These are phyloP conservation scores for Hemicordylus capensis DNA, from an alignment of 2,113 vertebrate genomes.

Conservation along the genomic window DNA sequence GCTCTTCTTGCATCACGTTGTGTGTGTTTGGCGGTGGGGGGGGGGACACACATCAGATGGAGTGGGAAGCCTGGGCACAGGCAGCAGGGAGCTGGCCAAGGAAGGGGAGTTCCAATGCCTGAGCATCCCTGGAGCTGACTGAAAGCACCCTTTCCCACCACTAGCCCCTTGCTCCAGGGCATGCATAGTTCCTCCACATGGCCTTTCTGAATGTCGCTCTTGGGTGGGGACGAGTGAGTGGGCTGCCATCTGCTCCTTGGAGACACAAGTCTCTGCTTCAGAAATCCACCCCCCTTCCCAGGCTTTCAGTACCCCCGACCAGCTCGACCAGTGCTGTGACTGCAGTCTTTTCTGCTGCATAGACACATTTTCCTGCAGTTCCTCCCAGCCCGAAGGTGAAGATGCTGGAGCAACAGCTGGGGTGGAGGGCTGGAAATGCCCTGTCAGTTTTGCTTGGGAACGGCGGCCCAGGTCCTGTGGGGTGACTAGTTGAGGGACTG, in stretches of 20 bases:
- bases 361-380: constrained; percentile 73
- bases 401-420: constrained; percentile 29
- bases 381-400: constrained; percentile 14
- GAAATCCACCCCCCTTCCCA: neutral
- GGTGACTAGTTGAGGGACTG: neutral
- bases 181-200: no score
- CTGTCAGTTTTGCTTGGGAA: neutral
- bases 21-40: no score
- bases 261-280: neutral
- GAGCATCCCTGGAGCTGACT: neutral
- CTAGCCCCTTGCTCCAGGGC: no score
- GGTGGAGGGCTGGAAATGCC: neutral
- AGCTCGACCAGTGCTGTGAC: constrained; percentile 8
- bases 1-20: neutral
- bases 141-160: neutral
- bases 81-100: neutral
- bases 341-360: constrained; percentile 76
- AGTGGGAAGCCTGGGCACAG: neutral
- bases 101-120: neutral
- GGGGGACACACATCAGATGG: neutral
- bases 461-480: neutral
- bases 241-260: neutral
- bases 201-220: neutral
- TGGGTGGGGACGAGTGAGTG: neutral
- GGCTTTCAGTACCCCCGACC: neutral